These are phyloP conservation scores for Microcebus jonahi DNA, from an alignment of 2,113 vertebrate genomes.

Conservation along the genomic window DNA sequence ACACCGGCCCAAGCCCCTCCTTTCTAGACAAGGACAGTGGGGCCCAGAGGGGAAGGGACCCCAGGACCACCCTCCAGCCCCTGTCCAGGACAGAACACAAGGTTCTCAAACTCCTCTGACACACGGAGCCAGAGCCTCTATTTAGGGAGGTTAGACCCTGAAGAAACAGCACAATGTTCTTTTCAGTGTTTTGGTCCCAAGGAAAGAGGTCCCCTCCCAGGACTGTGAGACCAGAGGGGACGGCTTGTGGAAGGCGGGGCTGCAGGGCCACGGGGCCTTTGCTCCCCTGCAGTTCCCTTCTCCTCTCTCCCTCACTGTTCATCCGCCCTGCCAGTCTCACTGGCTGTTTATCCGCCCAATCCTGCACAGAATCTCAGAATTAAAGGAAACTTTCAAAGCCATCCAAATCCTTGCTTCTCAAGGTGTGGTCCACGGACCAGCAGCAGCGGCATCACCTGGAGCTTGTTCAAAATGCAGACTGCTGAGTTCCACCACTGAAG, in stretches of 20 bases:
- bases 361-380: not conserved
- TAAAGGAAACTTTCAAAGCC: not conserved
- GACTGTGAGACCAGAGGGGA: too few relatives aligned
- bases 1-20: not conserved
- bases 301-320: too few relatives aligned
- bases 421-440: not conserved
- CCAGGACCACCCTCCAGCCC: not conserved
- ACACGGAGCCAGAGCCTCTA: not conserved
- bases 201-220: not conserved
- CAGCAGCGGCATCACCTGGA: rapidly evolving
- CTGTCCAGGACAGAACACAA: not conserved
- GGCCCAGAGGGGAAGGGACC: not conserved
- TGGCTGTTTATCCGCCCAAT: not conserved
- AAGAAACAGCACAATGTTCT: rapidly evolving
- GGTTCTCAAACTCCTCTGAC: not conserved
- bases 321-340: not conserved
- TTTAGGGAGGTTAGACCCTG: not conserved
- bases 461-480: not conserved
- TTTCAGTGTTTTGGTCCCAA: not conserved
- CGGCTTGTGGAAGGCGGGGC: not conserved
- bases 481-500: not conserved
- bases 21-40: not conserved
- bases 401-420: not conserved
- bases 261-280: not conserved
- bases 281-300: too few relatives aligned